These are phyloP conservation scores for Leucoraja erinaceus DNA, from an alignment of 2,113 vertebrate species.

Conservation along the genomic window DNA sequence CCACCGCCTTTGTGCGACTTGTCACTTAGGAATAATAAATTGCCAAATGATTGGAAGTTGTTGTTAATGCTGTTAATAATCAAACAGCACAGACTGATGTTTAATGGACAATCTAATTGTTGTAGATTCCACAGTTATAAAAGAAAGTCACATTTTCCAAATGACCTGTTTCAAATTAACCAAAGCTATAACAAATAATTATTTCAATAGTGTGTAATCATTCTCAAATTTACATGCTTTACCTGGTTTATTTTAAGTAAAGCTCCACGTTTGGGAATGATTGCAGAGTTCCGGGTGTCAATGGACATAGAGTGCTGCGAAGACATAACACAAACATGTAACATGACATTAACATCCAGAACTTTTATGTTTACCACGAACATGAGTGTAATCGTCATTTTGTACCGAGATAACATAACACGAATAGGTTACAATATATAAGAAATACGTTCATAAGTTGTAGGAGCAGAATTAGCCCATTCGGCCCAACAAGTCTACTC, in stretches of 20 bases:
- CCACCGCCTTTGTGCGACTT: too few relatives aligned
- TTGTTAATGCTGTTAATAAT: too few relatives aligned
- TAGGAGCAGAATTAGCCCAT: too few relatives aligned
- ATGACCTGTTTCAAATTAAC: background rate
- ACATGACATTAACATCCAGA: too few relatives aligned
- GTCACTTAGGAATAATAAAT: too few relatives aligned
- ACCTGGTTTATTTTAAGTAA: slow-evolving; percentile 91
- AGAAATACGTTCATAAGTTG: background rate
- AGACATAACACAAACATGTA: slow-evolving; percentile 18
- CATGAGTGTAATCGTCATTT: too few relatives aligned
- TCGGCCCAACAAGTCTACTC: too few relatives aligned
- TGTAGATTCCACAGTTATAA: background rate
- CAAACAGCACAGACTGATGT: background rate
- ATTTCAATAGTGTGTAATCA: background rate
- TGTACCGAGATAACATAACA: background rate
- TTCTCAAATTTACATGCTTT: slow-evolving; percentile 17
- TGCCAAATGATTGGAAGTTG: too few relatives aligned
- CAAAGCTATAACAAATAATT: background rate
- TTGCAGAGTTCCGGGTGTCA: slow-evolving; percentile 84
- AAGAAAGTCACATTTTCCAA: background rate
- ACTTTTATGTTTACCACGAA: too few relatives aligned
- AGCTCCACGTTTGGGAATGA: slow-evolving; percentile 78
- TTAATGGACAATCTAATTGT: background rate
- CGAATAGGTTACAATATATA: background rate
- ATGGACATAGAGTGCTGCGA: slow-evolving; percentile 80